phyloP scores from a whole-genome alignment of 2,888 invertebrate species.

The Pollenia griseotomentosa region DNA sequence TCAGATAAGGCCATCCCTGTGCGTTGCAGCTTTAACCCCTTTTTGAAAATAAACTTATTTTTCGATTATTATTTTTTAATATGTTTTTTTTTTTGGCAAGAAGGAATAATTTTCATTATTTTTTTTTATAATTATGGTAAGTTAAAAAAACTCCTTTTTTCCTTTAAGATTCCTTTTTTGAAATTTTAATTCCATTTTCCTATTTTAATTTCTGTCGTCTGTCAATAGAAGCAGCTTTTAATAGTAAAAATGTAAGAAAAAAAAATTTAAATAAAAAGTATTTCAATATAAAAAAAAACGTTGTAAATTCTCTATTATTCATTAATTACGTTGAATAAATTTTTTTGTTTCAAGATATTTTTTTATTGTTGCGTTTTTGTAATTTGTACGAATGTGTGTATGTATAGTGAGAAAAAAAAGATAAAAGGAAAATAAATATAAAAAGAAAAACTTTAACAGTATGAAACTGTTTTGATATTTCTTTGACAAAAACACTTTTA shows the following conservation, averaged over 20 bases:
- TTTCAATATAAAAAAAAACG: not conserved
- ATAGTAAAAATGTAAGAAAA: conserved; percentile 17
- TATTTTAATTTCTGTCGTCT: conserved; percentile 27
- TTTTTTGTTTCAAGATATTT: not conserved
- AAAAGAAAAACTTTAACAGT: conserved; percentile 34
- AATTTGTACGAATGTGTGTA: not conserved
- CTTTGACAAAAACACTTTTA: conserved; percentile 16
- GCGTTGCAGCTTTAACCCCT: not conserved
- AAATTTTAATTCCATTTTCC: conserved; percentile 5
- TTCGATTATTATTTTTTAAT: not conserved
- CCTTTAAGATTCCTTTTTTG: not conserved
- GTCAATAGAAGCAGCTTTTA: conserved; percentile 35
- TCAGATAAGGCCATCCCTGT: conserved; percentile 14
- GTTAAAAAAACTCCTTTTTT: conserved; percentile 25
- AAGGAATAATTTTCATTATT: conserved; percentile 37
- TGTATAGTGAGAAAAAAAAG: conserved; percentile 4
- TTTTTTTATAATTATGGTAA: conserved; percentile 38
- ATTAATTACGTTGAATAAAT: conserved; percentile 53
- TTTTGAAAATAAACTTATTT: conserved; percentile 2
- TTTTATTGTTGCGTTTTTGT: conserved; percentile 23
- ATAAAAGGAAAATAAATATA: not conserved
- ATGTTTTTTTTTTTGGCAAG: not conserved
- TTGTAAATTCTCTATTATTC: conserved; percentile 54
- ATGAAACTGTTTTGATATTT: conserved; percentile 34
- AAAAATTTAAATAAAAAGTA: not conserved